Evolutionary conservation across 2,113 vertebrate genomes (phyloP).

Genomic region (Oryctolagus cuniculus): mOryCun1.1 NC_091433.1:116610001-116610500

Average conservation of each 20-base stretch:
- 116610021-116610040: background rate
- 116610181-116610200: background rate
- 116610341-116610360: too few species aligned
- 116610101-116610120: background rate
- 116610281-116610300: too few species aligned
- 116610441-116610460: too few species aligned
- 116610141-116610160: background rate
- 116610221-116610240: background rate
- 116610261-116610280: too few species aligned
- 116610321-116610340: too few species aligned
- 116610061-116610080: background rate
- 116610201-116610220: background rate
- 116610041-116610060: too few species aligned
- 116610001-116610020: too few species aligned
- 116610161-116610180: background rate
- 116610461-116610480: background rate
- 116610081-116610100: background rate
- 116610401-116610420: too few species aligned
- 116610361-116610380: too few species aligned
- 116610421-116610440: too few species aligned
- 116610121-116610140: background rate
- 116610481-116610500: background rate
- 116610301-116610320: too few species aligned
- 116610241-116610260: background rate
- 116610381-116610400: too few species aligned